These are phyloP conservation scores for Chironomus tepperi DNA, from an alignment of 1,140 invertebrate species.

Conservation along the genomic window DNA sequence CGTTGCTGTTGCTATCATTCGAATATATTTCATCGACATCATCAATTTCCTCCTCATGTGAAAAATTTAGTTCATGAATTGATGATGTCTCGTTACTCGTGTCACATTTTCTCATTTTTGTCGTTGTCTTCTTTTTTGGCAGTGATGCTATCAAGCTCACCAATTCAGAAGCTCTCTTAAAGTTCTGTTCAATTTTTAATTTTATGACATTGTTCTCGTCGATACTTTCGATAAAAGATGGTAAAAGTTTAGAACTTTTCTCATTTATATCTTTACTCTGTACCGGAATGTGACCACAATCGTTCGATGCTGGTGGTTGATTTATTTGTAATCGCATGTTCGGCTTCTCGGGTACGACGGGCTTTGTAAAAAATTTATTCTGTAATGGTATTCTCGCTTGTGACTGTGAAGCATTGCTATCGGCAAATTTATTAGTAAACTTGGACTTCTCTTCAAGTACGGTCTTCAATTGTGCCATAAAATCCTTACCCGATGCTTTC, in stretches of 20 bases:
- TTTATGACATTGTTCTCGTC: constrained; percentile 49
- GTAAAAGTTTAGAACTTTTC: constrained; percentile 26
- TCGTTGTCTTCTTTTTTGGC: constrained; percentile 34
- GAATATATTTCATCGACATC: constrained; percentile 30
- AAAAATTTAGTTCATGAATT: constrained; percentile 32
- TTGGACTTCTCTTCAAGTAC: constrained; percentile 25
- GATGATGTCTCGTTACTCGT: constrained; percentile 43
- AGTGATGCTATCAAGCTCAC: constrained; percentile 41
- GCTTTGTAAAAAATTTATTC: constrained; percentile 2
- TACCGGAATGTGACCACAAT: constrained; percentile 25
- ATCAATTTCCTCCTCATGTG: constrained; percentile 36
- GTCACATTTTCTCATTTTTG: constrained; percentile 35
- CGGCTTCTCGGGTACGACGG: background rate
- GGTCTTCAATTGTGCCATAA: constrained; percentile 26
- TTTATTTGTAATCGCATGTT: background rate
- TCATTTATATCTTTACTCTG: constrained; percentile 24
- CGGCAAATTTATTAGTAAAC: constrained; percentile 1
- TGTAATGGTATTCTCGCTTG: background rate
- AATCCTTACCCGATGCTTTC: constrained; percentile 18
- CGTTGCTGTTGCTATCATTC: constrained; percentile 29
- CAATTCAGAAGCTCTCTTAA: constrained; percentile 48
- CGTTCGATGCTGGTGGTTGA: background rate
- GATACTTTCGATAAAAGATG: constrained; percentile 40
- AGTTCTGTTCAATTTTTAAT: constrained; percentile 55
- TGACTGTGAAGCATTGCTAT: background rate